These are phyloP conservation scores for Malurus cyaneus DNA, from an alignment of 2,113 vertebrate species.

Conservation along the genomic window DNA sequence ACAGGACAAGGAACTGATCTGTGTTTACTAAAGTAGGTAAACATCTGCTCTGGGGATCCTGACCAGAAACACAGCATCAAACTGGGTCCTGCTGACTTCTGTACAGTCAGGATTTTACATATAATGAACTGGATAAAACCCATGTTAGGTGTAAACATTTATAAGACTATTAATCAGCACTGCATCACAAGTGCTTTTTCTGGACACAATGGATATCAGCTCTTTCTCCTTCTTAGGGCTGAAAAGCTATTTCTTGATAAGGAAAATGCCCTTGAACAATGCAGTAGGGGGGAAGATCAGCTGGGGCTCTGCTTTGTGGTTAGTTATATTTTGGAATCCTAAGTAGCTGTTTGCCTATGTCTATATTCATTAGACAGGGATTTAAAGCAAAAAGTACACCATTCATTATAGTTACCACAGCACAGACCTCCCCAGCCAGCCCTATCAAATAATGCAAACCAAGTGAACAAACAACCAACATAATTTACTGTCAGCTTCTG, in stretches of 20 bases:
- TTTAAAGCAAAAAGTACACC: slow-evolving; percentile 49
- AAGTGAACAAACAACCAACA: slow-evolving; percentile 33
- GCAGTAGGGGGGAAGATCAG: neutral
- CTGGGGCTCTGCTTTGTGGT: slow-evolving; percentile 35
- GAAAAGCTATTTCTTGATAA: neutral
- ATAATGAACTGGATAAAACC: neutral
- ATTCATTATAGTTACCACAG: slow-evolving; percentile 51
- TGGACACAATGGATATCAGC: neutral
- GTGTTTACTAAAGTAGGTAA: neutral
- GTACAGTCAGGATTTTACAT: neutral
- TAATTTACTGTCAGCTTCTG: slow-evolving; percentile 45
- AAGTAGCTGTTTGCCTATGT: slow-evolving; percentile 51
- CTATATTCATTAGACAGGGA: slow-evolving; percentile 65
- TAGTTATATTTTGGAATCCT: slow-evolving; percentile 50
- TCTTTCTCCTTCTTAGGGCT: neutral
- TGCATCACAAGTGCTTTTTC: neutral
- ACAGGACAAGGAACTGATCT: neutral
- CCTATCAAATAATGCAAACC: slow-evolving; percentile 40
- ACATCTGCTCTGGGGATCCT: neutral
- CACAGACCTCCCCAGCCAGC: neutral
- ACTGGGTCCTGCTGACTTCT: neutral
- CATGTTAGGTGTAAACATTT: neutral
- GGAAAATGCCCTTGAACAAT: slow-evolving; percentile 26
- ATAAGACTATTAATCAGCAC: neutral
- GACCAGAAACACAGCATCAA: neutral